phyloP scores from a whole-genome alignment of 2,888 invertebrate genomes.

The Litoditis marina region DNA sequence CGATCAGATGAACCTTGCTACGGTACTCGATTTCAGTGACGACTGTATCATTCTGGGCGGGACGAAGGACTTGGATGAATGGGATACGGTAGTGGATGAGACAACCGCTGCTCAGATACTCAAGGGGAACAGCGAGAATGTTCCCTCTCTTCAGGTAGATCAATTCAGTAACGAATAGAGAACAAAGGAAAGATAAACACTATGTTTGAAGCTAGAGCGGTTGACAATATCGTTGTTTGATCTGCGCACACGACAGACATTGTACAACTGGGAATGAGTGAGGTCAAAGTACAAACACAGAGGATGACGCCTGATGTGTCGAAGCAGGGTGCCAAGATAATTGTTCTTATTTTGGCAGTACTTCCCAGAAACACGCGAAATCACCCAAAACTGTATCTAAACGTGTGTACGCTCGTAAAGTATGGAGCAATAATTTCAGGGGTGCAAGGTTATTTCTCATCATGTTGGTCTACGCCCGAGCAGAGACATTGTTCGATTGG shows the following conservation, averaged over 20 bases:
- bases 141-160: conserved; percentile 70
- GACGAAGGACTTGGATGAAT: conserved; percentile 73
- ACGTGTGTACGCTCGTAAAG: not conserved
- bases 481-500: conserved; percentile 70
- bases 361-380: too few relatives aligned
- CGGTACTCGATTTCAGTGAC: conserved; percentile 39
- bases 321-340: too few relatives aligned
- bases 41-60: conserved; percentile 73
- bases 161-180: not conserved
- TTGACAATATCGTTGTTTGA: too few relatives aligned
- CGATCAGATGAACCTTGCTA: too few relatives aligned
- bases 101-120: conserved; percentile 70
- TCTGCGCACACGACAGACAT: too few relatives aligned
- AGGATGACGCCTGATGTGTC: too few relatives aligned
- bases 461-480: conserved; percentile 78
- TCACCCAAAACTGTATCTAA: too few relatives aligned
- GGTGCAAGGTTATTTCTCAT: conserved; percentile 67
- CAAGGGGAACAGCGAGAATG: conserved; percentile 69
- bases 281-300: too few relatives aligned
- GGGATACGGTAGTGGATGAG: conserved; percentile 66
- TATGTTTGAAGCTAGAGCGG: too few relatives aligned
- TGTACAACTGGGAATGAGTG: too few relatives aligned
- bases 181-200: too few relatives aligned
- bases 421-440: conserved; percentile 62
- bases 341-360: too few relatives aligned